Percentiles rank a stretch among this genome's conserved stretches.
Conservation (phyloP, 2,888 invertebrate species). For the Rhodophaea formosa region DNA sequence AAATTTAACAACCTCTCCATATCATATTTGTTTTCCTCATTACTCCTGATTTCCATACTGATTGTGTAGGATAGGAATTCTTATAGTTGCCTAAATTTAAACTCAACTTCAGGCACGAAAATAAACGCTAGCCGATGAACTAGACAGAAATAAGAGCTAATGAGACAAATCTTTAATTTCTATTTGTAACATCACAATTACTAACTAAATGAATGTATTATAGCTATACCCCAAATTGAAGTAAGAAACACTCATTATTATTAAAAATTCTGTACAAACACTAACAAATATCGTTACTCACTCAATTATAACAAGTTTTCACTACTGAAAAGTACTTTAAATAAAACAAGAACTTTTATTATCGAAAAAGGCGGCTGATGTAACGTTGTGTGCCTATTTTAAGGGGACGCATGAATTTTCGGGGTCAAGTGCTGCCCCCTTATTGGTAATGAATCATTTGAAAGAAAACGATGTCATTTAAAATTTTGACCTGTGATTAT, state of each 20-base stretch:
- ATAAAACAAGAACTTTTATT: background rate
- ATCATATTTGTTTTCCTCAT: too few species aligned
- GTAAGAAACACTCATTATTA: background rate
- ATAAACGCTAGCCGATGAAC: background rate
- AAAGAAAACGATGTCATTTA: too few species aligned
- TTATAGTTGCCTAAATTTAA: background rate
- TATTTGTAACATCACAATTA: conserved; percentile 6
- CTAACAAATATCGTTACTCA: conserved; percentile 2
- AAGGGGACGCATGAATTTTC: too few species aligned
- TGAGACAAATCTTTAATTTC: background rate
- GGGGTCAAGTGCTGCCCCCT: too few species aligned
- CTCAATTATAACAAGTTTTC: conserved; percentile 2
- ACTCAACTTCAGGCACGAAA: conserved; percentile 2
- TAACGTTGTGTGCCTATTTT: too few species aligned
- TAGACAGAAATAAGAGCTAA: conserved; percentile 4
- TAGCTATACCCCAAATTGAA: background rate
- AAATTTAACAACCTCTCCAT: too few species aligned
- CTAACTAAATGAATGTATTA: conserved; percentile 5
- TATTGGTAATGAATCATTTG: too few species aligned
- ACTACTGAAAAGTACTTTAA: background rate
- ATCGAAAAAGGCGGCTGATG: background rate
- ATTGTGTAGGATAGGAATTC: too few species aligned
- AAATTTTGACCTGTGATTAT: too few species aligned
- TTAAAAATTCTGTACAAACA: conserved; percentile 15
- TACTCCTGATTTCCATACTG: too few species aligned